A percentile compares a stretch with the other conserved stretches of the same genome.
These are phyloP conservation scores for Aquatica leii DNA, from an alignment of 2,888 invertebrate species.

Conservation along the genomic window DNA sequence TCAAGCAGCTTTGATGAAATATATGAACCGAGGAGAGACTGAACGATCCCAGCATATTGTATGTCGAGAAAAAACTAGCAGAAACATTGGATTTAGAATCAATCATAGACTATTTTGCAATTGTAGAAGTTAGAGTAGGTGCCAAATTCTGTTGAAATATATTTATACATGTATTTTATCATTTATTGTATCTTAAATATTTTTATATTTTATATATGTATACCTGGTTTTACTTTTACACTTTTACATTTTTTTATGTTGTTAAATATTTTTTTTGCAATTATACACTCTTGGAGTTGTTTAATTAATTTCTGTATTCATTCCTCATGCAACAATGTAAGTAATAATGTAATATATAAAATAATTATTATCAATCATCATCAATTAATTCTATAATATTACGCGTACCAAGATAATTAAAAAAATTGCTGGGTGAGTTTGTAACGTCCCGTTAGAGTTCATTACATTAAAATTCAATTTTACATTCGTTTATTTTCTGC, in stretches of 20 bases:
- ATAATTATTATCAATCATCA: too few relatives aligned
- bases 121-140: neutral
- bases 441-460: too few relatives aligned
- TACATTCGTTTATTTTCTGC: too few relatives aligned
- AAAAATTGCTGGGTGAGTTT: neutral
- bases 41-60: neutral
- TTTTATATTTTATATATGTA: neutral
- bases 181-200: neutral
- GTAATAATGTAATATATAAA: neutral
- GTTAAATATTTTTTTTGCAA: neutral
- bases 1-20: too few relatives aligned
- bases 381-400: neutral
- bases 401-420: neutral
- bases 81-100: too few relatives aligned
- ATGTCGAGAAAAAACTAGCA: neutral
- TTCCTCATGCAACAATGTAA: neutral
- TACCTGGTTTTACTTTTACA: neutral
- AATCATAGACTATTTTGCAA: neutral
- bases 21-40: neutral
- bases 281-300: neutral
- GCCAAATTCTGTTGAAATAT: neutral
- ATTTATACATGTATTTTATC: neutral
- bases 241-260: neutral
- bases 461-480: too few relatives aligned
- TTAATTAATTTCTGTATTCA: neutral